A percentile compares a stretch with the other conserved stretches of the same genome.
Evolutionary conservation across 2,797 vertebrate species (phyloP).

Genomic region (Periophthalmus magnuspinnatus): DNA sequence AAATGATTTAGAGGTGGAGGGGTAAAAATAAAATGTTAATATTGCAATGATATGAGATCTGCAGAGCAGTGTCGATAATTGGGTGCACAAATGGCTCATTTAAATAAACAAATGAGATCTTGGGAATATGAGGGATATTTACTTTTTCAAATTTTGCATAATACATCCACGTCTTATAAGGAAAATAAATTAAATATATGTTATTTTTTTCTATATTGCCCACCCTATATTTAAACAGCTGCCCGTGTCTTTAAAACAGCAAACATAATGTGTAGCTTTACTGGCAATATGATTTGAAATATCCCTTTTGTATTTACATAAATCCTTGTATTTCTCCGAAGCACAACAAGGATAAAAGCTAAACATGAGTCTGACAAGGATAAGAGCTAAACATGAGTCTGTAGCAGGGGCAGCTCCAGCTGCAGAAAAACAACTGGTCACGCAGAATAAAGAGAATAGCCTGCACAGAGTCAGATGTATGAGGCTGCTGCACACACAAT

Average conservation of each 20-base stretch:
- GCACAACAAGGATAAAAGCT: constrained; percentile 76
- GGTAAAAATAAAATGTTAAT: not conserved
- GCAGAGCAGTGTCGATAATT: no score
- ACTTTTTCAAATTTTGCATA: no score
- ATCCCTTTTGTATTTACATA: constrained; percentile 46
- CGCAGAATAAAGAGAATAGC: not conserved
- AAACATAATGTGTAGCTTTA: not conserved
- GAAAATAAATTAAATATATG: no score
- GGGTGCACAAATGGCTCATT: no score
- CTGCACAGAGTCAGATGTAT: not conserved
- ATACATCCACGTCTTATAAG: no score
- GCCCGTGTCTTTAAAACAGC: not conserved
- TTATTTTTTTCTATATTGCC: not conserved
- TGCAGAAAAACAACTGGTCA: constrained; percentile 16
- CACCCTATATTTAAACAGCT: not conserved
- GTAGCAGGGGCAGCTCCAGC: constrained; percentile 46
- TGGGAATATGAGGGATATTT: no score
- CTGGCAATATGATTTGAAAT: not conserved
- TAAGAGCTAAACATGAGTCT: constrained; percentile 60
- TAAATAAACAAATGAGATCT: no score
- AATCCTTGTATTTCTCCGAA: constrained; percentile 71
- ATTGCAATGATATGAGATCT: no score
- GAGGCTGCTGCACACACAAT: constrained; percentile 8
- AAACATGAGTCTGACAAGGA: no score
- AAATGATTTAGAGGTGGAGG: not conserved